A percentile compares a stretch with the other conserved stretches of the same genome.
These are phyloP conservation scores for Sphenopsis melanotis DNA, from an alignment of 2,797 vertebrate genomes.

Conservation along the genomic window DNA sequence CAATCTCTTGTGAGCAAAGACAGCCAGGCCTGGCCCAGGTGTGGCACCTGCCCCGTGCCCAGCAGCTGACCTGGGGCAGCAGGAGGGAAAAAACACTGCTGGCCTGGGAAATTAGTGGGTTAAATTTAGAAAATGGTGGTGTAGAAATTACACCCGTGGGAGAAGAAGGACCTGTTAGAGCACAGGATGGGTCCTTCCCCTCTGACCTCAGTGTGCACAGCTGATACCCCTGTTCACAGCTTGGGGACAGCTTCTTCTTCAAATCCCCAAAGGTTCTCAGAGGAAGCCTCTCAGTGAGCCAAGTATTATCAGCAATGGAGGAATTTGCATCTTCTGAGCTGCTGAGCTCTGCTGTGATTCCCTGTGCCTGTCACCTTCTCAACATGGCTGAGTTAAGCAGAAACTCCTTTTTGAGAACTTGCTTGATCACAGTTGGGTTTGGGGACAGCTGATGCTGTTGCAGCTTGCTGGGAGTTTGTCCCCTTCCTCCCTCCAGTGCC, in stretches of 20 bases:
- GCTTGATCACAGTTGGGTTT: not conserved
- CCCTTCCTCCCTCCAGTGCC: rapidly evolving
- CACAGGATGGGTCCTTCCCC: not conserved
- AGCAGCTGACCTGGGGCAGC: slow-evolving; percentile 53
- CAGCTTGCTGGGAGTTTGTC: not conserved
- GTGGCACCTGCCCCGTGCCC: slow-evolving; percentile 50
- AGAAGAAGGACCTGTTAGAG: not conserved
- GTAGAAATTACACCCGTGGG: not conserved
- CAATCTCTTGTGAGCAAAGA: not conserved
- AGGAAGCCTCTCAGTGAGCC: not conserved
- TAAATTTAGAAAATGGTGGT: slow-evolving; percentile 31
- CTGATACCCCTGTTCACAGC: not conserved
- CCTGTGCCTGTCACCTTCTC: not conserved
- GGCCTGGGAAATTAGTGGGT: slow-evolving; percentile 46
- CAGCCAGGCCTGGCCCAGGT: not conserved
- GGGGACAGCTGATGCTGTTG: not conserved
- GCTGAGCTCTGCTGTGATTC: not conserved
- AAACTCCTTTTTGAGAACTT: not conserved
- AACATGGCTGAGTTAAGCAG: not conserved
- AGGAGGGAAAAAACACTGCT: not conserved
- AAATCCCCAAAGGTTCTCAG: not conserved
- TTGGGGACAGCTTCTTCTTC: not conserved
- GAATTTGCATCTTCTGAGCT: not conserved
- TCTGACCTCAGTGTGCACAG: not conserved
- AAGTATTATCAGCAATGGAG: not conserved